Evolutionary conservation across 1,140 invertebrate genomes (phyloP).

Genomic region (Kradibia gibbosae): DNA sequence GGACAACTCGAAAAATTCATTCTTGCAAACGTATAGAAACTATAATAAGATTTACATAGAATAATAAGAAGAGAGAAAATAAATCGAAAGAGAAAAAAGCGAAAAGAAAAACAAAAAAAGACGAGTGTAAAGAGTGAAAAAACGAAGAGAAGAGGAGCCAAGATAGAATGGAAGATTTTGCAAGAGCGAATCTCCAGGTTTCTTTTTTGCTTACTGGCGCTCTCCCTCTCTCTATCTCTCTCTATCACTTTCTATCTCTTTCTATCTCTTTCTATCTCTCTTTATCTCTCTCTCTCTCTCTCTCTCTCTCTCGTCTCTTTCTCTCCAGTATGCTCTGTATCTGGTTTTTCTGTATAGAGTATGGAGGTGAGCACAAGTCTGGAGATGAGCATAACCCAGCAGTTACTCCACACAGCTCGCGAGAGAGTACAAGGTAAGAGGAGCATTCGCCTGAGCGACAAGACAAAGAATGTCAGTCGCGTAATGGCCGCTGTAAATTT

Average conservation of each 20-base stretch:
- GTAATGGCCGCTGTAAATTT: slow-evolving; percentile 67
- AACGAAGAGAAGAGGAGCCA: slow-evolving; percentile 53
- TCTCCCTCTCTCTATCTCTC: slow-evolving; percentile 10
- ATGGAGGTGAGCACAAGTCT: slow-evolving; percentile 55
- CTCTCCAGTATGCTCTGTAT: background rate
- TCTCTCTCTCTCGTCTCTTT: background rate
- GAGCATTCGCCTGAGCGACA: slow-evolving; percentile 60
- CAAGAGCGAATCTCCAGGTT: slow-evolving; percentile 55
- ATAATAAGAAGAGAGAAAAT: slow-evolving; percentile 33
- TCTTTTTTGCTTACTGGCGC: background rate
- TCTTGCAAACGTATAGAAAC: slow-evolving; percentile 25
- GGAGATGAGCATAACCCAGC: slow-evolving; percentile 54
- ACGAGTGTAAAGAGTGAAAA: slow-evolving; percentile 42
- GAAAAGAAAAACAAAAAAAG: slow-evolving; percentile 38
- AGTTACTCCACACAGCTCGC: slow-evolving; percentile 22
- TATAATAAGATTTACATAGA: slow-evolving; percentile 31
- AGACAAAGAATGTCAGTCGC: slow-evolving; percentile 67
- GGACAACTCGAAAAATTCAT: slow-evolving; percentile 25
- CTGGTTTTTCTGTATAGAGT: slow-evolving; percentile 15
- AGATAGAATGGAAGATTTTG: slow-evolving; percentile 56
- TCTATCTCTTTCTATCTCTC: slow-evolving; percentile 9
- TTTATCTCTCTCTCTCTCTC: background rate
- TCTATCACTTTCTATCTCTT: background rate
- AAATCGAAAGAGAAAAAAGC: slow-evolving; percentile 25
- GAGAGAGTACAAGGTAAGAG: slow-evolving; percentile 18